A percentile compares a stretch with the other conserved stretches of the same genome.
phyloP scores from a whole-genome alignment of 2,888 invertebrate genomes.

The Xylota segnis region DNA sequence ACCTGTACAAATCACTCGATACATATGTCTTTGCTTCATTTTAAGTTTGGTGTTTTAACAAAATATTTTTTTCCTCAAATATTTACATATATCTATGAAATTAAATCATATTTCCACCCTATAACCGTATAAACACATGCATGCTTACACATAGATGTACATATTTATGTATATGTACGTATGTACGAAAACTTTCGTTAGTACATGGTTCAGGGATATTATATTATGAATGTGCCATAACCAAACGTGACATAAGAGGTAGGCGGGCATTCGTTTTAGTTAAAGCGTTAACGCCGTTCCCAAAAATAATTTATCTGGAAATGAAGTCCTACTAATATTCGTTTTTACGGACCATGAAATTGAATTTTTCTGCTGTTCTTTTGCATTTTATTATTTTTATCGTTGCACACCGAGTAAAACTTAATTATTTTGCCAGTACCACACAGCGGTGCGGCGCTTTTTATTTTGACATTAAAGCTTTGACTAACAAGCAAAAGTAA shows the following conservation, averaged over 20 bases:
- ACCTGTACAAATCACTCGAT: slow-evolving; percentile 27
- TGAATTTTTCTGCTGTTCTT: slow-evolving; percentile 62
- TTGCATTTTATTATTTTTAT: slow-evolving; percentile 64
- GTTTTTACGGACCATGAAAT: slow-evolving; percentile 70
- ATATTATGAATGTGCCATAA: slow-evolving; percentile 67
- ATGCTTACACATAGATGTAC: neutral
- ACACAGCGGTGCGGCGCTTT: neutral
- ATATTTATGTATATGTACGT: slow-evolving; percentile 15
- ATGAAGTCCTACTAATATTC: slow-evolving; percentile 70
- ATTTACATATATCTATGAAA: slow-evolving; percentile 12
- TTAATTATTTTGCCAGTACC: slow-evolving; percentile 57
- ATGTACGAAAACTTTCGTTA: slow-evolving; percentile 38
- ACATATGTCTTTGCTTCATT: slow-evolving; percentile 25
- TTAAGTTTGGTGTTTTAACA: slow-evolving; percentile 48
- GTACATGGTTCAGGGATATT: slow-evolving; percentile 40
- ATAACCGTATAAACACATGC: slow-evolving; percentile 17
- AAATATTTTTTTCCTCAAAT: slow-evolving; percentile 21
- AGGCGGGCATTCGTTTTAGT: slow-evolving; percentile 58
- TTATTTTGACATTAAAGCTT: slow-evolving; percentile 24
- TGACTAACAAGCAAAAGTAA: slow-evolving; percentile 25
- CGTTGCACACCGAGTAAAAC: slow-evolving; percentile 51
- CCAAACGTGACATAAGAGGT: slow-evolving; percentile 68
- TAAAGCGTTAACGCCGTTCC: slow-evolving; percentile 51
- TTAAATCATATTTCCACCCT: slow-evolving; percentile 32
- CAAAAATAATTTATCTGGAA: slow-evolving; percentile 66